These are phyloP conservation scores for Dallia pectoralis DNA, from an alignment of 2,797 vertebrate species.

Conservation along the genomic window DNA sequence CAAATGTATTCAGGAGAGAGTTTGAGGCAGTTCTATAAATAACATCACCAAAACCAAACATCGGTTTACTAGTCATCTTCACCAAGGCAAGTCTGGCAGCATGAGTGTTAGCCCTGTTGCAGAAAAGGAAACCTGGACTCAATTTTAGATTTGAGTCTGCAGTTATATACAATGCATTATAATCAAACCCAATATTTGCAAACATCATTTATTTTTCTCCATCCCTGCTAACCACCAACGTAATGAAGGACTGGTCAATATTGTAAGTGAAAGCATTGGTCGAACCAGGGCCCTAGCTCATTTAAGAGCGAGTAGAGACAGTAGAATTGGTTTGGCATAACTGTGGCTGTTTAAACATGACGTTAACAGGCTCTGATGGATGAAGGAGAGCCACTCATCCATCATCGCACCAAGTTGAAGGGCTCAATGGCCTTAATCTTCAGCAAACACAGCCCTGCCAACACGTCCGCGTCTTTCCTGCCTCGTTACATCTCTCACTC, in stretches of 20 bases:
- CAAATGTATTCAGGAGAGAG: too few species aligned
- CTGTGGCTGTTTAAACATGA: conserved; percentile 64
- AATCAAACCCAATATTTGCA: too few species aligned
- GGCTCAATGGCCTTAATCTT: conserved; percentile 72
- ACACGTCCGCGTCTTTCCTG: conserved; percentile 44
- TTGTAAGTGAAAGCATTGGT: conserved; percentile 24
- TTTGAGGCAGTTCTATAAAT: too few species aligned
- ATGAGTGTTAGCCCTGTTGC: too few species aligned
- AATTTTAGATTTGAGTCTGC: too few species aligned
- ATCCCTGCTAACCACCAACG: not conserved
- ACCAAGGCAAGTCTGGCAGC: too few species aligned
- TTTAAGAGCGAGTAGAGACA: conserved; percentile 21
- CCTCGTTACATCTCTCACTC: conserved; percentile 59
- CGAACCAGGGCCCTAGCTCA: conserved; percentile 42
- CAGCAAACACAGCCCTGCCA: conserved; percentile 67
- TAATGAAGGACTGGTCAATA: not conserved
- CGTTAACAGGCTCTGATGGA: conserved; percentile 71
- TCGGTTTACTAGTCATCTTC: too few species aligned
- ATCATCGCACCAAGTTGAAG: conserved; percentile 66
- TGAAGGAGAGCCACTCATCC: conserved; percentile 63
- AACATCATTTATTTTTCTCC: not conserved
- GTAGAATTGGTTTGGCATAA: conserved; percentile 34
- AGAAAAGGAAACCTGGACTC: too few species aligned
- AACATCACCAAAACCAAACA: too few species aligned
- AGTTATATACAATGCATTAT: too few species aligned